Percentiles rank a stretch among this genome's conserved stretches.
Evolutionary conservation across 2,888 invertebrate species (phyloP).

Genomic region (Syritta pipiens): DNA sequence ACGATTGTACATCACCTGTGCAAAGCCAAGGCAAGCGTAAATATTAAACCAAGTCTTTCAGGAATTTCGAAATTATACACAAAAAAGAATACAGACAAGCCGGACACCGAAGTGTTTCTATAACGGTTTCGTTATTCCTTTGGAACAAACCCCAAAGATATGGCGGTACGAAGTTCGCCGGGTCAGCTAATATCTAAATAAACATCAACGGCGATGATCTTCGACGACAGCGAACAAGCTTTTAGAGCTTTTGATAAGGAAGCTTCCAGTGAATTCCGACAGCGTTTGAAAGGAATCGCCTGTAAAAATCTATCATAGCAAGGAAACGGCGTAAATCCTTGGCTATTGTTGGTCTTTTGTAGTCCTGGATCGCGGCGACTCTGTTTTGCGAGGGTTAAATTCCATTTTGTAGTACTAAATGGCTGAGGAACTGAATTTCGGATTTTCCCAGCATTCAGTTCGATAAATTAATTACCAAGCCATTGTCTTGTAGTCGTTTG

Average conservation of each 20-base stretch:
- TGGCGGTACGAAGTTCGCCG: no score
- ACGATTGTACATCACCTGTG: no score
- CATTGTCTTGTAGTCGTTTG: slow-evolving; percentile 40
- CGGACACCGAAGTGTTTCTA: no score
- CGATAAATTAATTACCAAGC: slow-evolving; percentile 29
- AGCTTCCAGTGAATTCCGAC: no score
- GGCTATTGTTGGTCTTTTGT: slow-evolving; percentile 1
- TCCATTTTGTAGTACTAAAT: slow-evolving; percentile 15
- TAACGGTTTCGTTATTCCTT: no score
- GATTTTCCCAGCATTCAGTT: slow-evolving; percentile 39
- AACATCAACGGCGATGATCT: neutral
- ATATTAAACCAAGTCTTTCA: no score
- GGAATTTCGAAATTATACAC: no score
- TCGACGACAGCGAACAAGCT: neutral
- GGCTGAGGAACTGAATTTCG: slow-evolving; percentile 29
- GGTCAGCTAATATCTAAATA: no score
- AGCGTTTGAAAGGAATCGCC: neutral
- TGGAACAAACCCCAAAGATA: no score
- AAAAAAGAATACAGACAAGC: no score
- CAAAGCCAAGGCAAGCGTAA: no score
- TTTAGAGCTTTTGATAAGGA: neutral
- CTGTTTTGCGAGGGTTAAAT: slow-evolving; percentile 12
- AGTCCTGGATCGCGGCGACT: neutral
- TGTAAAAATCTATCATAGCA: neutral
- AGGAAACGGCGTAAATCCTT: slow-evolving; percentile 1